Conservation (phyloP, 2,113 vertebrate genomes). For the Ictidomys tridecemlineatus region DNA sequence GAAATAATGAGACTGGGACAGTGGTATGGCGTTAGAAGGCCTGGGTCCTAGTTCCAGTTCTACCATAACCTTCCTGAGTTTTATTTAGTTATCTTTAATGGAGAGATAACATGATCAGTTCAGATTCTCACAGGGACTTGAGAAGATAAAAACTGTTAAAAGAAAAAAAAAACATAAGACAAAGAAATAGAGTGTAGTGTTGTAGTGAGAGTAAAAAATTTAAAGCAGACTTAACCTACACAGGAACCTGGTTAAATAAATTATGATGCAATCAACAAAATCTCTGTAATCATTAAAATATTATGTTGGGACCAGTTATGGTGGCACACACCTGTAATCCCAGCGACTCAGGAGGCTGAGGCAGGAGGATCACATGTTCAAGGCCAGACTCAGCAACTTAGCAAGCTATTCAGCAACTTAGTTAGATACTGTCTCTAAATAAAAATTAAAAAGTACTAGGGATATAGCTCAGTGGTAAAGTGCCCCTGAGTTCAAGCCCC, state of each 20-base stretch:
- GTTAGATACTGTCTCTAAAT: not conserved
- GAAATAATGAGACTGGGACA: not conserved
- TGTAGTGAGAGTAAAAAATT: not conserved
- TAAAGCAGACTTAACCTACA: not conserved
- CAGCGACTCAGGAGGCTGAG: not conserved
- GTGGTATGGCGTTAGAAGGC: too few relatives aligned
- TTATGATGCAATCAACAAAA: not conserved
- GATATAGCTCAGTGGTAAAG: not conserved
- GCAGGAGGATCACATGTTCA: not conserved
- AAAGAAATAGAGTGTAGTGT: not conserved
- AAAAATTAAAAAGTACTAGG: not conserved
- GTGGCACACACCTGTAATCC: too few relatives aligned
- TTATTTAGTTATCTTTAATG: not conserved
- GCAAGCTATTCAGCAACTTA: not conserved
- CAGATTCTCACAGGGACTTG: not conserved
- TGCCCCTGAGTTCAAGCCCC: not conserved
- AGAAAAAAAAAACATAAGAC: not conserved
- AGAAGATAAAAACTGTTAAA: slow-evolving; percentile 6
- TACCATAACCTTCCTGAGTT: not conserved
- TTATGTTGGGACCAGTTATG: too few relatives aligned
- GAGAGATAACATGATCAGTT: not conserved
- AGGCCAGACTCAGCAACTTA: not conserved
- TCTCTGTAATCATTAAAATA: not conserved
- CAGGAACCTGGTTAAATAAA: not conserved
- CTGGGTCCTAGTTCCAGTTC: not conserved